Conservation (phyloP, 2,113 vertebrate genomes). For the Vulpes vulpes region DNA sequence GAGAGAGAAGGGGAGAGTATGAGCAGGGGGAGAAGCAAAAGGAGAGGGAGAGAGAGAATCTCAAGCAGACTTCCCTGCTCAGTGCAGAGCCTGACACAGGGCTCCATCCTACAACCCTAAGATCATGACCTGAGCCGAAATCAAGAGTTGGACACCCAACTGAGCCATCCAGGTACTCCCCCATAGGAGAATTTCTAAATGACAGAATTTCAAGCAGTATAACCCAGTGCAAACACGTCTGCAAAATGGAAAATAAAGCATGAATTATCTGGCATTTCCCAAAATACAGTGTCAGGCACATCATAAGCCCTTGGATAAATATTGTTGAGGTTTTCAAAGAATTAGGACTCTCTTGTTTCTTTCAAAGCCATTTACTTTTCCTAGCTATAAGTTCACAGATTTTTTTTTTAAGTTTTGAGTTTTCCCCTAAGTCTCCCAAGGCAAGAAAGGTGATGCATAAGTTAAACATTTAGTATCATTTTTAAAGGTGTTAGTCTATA, state of each 20-base stretch:
- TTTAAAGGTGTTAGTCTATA: neutral
- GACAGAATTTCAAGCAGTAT: neutral
- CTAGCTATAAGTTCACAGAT: neutral
- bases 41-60: neutral
- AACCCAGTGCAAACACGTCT: neutral
- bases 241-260: neutral
- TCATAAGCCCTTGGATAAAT: conserved; percentile 20
- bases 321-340: neutral
- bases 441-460: neutral
- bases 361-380: neutral
- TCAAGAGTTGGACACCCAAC: neutral
- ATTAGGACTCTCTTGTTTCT: neutral
- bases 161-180: neutral
- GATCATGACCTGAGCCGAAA: neutral
- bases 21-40: neutral
- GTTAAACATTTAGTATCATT: conserved; percentile 1
- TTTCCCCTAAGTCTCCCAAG: neutral
- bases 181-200: neutral
- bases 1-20: neutral
- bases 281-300: neutral
- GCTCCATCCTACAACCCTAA: neutral
- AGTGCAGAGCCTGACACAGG: neutral
- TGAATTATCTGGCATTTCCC: neutral
- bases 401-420: neutral
- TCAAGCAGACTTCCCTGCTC: neutral